phyloP scores from a whole-genome alignment of 2,797 vertebrate species.

The Gambusia yucatana region DNA sequence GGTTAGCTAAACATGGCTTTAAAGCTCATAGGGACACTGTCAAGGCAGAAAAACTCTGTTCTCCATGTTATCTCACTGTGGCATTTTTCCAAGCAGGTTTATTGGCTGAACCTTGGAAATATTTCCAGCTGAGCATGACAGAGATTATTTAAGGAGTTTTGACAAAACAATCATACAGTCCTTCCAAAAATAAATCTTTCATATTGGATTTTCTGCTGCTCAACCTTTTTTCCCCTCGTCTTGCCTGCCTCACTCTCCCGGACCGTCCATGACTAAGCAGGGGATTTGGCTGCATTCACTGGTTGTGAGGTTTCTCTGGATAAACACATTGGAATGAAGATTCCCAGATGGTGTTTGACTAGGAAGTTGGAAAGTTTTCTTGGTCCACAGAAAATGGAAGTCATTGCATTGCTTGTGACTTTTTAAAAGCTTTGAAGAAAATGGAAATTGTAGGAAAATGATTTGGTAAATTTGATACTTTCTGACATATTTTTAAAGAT shows the following conservation, averaged over 20 bases:
- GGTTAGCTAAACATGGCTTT: conserved; percentile 12
- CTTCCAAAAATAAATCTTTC: conserved; percentile 14
- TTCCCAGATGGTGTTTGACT: conserved; percentile 22
- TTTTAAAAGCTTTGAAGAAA: no score
- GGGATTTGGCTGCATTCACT: conserved; percentile 26
- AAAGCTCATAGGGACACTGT: conserved; percentile 33
- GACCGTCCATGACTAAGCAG: conserved; percentile 13
- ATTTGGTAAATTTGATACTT: neutral
- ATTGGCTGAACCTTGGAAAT: conserved; percentile 18
- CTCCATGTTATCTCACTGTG: conserved; percentile 35
- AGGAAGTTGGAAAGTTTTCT: conserved; percentile 14
- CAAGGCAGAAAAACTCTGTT: conserved; percentile 21
- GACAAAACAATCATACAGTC: conserved; percentile 38
- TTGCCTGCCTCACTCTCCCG: conserved; percentile 20
- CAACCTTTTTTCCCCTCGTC: neutral
- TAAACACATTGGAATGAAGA: conserved; percentile 19
- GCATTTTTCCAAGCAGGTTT: conserved; percentile 41
- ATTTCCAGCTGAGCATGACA: conserved; percentile 29
- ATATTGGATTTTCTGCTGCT: conserved; percentile 5
- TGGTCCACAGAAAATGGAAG: conserved; percentile 1
- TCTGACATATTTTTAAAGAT: neutral
- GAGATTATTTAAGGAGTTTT: neutral
- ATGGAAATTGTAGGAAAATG: neutral
- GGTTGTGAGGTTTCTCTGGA: conserved; percentile 30
- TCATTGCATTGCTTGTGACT: neutral